A percentile compares a stretch with the other conserved stretches of the same genome.
These are phyloP conservation scores for Anguilla anguilla DNA, from an alignment of 2,797 vertebrate genomes.

Conservation along the genomic window DNA sequence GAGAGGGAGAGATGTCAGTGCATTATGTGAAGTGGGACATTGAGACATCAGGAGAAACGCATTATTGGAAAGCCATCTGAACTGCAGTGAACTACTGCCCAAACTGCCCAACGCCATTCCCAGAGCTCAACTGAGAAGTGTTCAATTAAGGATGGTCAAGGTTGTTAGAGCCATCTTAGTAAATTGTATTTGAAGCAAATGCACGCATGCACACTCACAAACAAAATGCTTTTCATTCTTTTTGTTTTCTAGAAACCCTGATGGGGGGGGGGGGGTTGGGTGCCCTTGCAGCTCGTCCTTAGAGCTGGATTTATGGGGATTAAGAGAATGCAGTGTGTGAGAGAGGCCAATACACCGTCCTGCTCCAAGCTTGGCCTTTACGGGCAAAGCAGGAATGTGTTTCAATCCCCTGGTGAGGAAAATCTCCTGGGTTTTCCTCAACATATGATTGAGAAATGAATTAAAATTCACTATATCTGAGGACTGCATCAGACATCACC, in stretches of 20 bases:
- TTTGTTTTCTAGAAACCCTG: conserved; percentile 30
- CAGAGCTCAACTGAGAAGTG: neutral
- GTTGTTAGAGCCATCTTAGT: neutral
- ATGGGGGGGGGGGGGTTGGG: conserved; percentile 6
- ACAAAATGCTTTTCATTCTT: neutral
- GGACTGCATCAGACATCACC: neutral
- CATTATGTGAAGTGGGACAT: neutral
- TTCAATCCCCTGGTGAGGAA: conserved; percentile 31
- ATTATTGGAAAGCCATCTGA: neutral
- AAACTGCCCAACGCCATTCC: conserved; percentile 6
- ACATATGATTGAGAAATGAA: neutral
- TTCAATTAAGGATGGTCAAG: neutral
- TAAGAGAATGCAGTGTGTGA: conserved; percentile 45
- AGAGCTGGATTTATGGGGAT: conserved; percentile 52
- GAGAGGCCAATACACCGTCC: conserved; percentile 8
- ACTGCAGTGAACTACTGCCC: neutral
- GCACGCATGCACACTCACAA: neutral
- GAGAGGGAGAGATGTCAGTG: neutral
- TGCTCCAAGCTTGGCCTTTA: conserved; percentile 14
- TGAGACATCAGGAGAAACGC: neutral
- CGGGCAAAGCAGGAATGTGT: conserved; percentile 30
- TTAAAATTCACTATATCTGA: neutral
- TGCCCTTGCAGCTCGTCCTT: conserved; percentile 44
- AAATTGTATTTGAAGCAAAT: neutral
- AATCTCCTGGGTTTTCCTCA: no score